Conservation (phyloP, 2,888 invertebrate genomes). For the Pseudococcus longispinus region DNA sequence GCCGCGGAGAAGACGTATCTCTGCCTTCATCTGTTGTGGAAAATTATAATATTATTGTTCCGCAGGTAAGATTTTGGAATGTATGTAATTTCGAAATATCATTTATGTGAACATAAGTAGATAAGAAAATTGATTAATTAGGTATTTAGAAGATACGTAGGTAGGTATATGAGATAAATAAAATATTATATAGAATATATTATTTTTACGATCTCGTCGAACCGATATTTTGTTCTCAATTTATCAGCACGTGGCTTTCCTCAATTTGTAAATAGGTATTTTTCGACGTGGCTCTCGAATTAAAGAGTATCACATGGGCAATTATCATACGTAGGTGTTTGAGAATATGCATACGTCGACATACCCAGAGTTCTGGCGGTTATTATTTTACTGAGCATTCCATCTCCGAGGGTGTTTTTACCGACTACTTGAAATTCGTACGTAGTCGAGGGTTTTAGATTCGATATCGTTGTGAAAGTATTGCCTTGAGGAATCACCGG, state of each 20-base stretch:
- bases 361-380: constrained; percentile 87
- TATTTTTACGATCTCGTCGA: too few species aligned
- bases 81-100: not conserved
- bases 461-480: constrained; percentile 88
- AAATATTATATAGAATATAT: too few species aligned
- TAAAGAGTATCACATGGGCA: too few species aligned
- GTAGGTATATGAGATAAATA: too few species aligned
- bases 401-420: constrained; percentile 92
- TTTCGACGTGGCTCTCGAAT: too few species aligned
- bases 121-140: not conserved
- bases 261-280: too few species aligned
- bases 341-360: not conserved
- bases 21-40: not conserved
- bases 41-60: not conserved
- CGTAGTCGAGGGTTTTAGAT: constrained; percentile 85
- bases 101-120: not conserved
- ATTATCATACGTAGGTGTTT: not conserved
- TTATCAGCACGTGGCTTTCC: too few species aligned
- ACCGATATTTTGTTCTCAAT: too few species aligned
- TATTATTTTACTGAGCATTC: constrained; percentile 93
- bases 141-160: not conserved
- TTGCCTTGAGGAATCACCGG: constrained; percentile 92
- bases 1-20: not conserved
- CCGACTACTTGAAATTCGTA: constrained; percentile 97
- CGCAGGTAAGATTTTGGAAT: not conserved